phyloP scores from a whole-genome alignment of 2,113 vertebrate species.

The Piaya cayana region DNA sequence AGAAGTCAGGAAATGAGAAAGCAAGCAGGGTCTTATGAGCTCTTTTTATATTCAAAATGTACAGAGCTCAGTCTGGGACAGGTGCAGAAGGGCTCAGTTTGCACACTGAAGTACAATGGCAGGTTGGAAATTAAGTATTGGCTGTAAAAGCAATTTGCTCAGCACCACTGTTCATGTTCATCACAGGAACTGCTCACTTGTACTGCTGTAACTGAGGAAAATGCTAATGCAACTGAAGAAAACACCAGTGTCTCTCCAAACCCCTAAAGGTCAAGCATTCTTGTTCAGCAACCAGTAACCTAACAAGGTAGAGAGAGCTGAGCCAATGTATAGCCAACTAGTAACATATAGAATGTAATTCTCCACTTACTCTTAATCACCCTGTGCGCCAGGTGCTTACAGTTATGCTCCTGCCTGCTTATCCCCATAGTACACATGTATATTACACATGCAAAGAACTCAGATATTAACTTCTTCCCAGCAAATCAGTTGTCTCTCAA shows the following conservation, averaged over 20 bases:
- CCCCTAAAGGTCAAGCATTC: fast-evolving
- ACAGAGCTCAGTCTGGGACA: neutral
- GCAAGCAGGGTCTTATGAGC: neutral
- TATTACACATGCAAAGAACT: neutral
- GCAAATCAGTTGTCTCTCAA: neutral
- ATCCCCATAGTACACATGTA: neutral
- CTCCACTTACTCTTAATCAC: neutral
- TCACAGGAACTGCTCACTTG: neutral
- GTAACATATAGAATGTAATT: neutral
- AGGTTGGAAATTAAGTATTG: neutral
- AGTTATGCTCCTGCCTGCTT: neutral
- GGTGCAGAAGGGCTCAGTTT: neutral
- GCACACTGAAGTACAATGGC: fast-evolving
- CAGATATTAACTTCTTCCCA: neutral
- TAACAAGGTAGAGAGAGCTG: neutral
- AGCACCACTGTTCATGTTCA: fast-evolving
- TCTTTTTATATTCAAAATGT: neutral
- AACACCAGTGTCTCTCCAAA: neutral
- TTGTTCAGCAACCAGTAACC: neutral
- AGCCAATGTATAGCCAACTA: neutral
- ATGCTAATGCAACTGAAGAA: neutral
- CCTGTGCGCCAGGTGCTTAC: neutral
- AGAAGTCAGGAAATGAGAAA: neutral
- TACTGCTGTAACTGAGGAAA: neutral
- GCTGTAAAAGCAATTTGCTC: neutral